Evolutionary conservation across 1,140 invertebrate genomes (phyloP).

Genomic region (Drosophila busckii): DNA sequence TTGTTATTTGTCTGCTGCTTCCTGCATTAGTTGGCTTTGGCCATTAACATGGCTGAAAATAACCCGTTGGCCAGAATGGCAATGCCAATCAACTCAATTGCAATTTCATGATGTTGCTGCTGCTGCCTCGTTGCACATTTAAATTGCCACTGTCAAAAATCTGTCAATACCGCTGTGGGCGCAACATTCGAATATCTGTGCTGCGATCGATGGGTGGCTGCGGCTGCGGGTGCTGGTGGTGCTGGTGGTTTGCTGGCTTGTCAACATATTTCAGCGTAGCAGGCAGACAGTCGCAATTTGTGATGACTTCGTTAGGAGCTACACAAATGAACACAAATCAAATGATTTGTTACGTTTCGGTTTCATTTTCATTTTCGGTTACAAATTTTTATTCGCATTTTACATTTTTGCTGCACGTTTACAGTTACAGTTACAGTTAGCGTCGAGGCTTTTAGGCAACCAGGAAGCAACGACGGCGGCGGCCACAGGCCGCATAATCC

Average conservation of each 20-base stretch:
- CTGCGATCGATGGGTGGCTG: too few relatives aligned
- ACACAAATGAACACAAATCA: slow-evolving; percentile 11
- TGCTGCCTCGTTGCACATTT: slow-evolving; percentile 47
- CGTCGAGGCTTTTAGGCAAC: slow-evolving; percentile 36
- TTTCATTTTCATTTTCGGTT: slow-evolving; percentile 10
- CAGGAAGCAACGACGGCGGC: slow-evolving; percentile 37
- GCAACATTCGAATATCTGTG: too few relatives aligned
- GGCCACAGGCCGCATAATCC: slow-evolving; percentile 27
- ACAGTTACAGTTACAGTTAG: slow-evolving; percentile 32
- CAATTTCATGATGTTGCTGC: slow-evolving; percentile 29
- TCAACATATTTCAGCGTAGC: slow-evolving; percentile 40
- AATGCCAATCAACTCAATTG: slow-evolving; percentile 63
- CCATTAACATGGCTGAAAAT: slow-evolving; percentile 23
- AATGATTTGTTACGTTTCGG: slow-evolving; percentile 17
- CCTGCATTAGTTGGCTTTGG: slow-evolving; percentile 18
- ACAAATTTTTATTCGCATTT: not conserved
- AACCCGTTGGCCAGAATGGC: slow-evolving; percentile 50
- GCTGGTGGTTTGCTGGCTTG: not conserved
- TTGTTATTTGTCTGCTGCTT: slow-evolving; percentile 1
- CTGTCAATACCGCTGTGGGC: slow-evolving; percentile 25
- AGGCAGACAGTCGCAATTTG: slow-evolving; percentile 28
- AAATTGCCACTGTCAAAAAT: slow-evolving; percentile 56
- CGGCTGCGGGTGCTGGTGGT: not conserved
- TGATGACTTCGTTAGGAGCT: slow-evolving; percentile 22
- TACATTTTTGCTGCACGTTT: slow-evolving; percentile 14